These are phyloP conservation scores for Eubucco bourcierii DNA, from an alignment of 2,113 vertebrate genomes.

Conservation along the genomic window DNA sequence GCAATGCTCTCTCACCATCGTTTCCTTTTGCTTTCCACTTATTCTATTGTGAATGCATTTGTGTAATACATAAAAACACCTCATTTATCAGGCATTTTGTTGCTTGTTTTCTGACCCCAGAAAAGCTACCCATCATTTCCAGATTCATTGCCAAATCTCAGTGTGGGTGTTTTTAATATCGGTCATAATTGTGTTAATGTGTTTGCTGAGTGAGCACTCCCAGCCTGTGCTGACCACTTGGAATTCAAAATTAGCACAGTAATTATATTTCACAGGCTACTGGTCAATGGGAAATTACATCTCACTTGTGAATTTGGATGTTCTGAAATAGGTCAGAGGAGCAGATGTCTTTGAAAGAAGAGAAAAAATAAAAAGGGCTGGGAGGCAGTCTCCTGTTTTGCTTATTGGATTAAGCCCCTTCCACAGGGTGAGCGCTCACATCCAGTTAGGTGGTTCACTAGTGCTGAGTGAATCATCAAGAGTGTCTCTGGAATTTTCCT, in stretches of 20 bases:
- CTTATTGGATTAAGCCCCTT: constrained; percentile 56
- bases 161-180: not conserved
- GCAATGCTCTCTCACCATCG: not conserved
- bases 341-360: constrained; percentile 73
- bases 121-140: constrained; percentile 32
- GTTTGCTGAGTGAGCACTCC: constrained; percentile 39
- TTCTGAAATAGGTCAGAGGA: constrained; percentile 68
- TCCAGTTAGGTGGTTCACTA: constrained; percentile 44
- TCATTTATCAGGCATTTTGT: not conserved
- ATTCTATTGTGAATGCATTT: not conserved
- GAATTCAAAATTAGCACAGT: constrained; percentile 74
- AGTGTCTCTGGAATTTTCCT: constrained; percentile 39
- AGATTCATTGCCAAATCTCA: constrained; percentile 5
- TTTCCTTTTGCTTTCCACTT: not conserved
- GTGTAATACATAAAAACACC: not conserved
- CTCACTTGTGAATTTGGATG: constrained; percentile 61
- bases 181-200: not conserved
- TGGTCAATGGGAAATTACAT: constrained; percentile 58
- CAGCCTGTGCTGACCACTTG: constrained; percentile 54
- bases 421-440: constrained; percentile 17
- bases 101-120: not conserved
- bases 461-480: not conserved
- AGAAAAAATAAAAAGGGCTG: constrained; percentile 3
- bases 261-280: constrained; percentile 74
- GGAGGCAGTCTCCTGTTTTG: constrained; percentile 49